These are phyloP conservation scores for Aleiodes testaceus DNA, from an alignment of 2,888 invertebrate genomes.

Conservation along the genomic window DNA sequence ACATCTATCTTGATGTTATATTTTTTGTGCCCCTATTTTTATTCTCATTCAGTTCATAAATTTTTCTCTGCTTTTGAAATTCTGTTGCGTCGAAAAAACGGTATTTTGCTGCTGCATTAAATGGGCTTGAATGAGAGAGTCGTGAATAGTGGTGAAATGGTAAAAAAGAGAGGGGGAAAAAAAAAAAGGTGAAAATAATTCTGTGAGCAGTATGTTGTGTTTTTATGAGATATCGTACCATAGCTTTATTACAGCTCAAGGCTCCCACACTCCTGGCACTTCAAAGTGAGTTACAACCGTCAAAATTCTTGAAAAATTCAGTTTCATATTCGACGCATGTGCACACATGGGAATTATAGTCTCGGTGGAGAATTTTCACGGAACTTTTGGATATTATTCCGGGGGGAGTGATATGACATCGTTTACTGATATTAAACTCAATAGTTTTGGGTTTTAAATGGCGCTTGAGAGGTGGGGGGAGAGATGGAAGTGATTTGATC, in stretches of 20 bases:
- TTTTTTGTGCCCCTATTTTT: not conserved
- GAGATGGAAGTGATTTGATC: not conserved
- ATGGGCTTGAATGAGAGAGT: not conserved
- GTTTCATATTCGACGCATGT: conserved; percentile 25
- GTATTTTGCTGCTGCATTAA: not conserved
- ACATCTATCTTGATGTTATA: conserved; percentile 22
- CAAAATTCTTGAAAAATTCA: conserved; percentile 29
- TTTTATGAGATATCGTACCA: conserved; percentile 20
- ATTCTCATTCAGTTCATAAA: conserved; percentile 11
- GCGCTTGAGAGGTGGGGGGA: not conserved
- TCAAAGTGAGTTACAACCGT: conserved; percentile 23
- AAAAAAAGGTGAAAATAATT: conserved; percentile 19
- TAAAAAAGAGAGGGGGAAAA: not conserved
- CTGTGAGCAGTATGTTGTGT: conserved; percentile 16
- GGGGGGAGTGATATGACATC: conserved; percentile 3
- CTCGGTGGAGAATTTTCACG: conserved; percentile 18
- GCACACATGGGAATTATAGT: conserved; percentile 5
- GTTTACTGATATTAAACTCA: not conserved
- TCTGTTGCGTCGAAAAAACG: not conserved
- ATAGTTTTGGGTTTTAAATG: not conserved
- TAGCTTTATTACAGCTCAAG: conserved; percentile 22
- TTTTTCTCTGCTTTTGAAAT: conserved; percentile 23
- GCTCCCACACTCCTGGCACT: not conserved
- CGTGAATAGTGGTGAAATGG: not conserved
- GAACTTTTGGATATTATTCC: not conserved